Evolutionary conservation across 2,113 vertebrate species (phyloP), one percentile per base, ranked within the genome.

Genomic region (Chaetodon auriga): DNA sequence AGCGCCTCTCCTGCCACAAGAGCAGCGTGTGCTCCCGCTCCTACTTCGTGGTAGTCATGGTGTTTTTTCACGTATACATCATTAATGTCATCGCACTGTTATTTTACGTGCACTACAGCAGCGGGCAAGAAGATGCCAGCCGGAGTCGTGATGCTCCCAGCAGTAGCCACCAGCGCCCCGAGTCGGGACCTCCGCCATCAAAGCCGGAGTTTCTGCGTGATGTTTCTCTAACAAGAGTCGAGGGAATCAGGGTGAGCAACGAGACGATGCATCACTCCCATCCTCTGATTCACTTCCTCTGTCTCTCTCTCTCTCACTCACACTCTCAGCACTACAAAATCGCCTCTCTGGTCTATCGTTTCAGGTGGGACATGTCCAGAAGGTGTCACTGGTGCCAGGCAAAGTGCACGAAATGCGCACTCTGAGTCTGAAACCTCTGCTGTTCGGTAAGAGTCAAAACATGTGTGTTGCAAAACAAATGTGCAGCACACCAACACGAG

Each of bases 11-110:
- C 0, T 72, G 95, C 72, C 90, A 92, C 89, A 96, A 96, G 89
- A 95, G 89, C 92, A 96, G 95, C 85, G 96, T 98, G 85, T 98
- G 97, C 87, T 98, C 97, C n/a, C 97, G 97, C 68, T 97, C 97
- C 16, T 98, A 98, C 93, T 99, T 99, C 87, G 94, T 98, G 91
- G 96, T 98, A 45, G 96, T 98, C 36, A 97, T 98, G 97, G 97
- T 98, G 41, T 97, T 98, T 88, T 97, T 97, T 71, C 97, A 97
- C 82, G 95, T 99, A 41, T 99, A 98, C 94, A 96, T 99, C 87
- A 95, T 98, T 64, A 97, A 98, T 86, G 97, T 98, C n/a, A 96
- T 98, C 80, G 96, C 95, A 13, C 95, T 98, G 91, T 93, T 98
- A 30, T 95, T 99, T 57, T 98, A 98, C 90, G 97, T 98, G 62